Conservation (phyloP, 2,113 vertebrate species). For the Tyrannus savana region DNA sequence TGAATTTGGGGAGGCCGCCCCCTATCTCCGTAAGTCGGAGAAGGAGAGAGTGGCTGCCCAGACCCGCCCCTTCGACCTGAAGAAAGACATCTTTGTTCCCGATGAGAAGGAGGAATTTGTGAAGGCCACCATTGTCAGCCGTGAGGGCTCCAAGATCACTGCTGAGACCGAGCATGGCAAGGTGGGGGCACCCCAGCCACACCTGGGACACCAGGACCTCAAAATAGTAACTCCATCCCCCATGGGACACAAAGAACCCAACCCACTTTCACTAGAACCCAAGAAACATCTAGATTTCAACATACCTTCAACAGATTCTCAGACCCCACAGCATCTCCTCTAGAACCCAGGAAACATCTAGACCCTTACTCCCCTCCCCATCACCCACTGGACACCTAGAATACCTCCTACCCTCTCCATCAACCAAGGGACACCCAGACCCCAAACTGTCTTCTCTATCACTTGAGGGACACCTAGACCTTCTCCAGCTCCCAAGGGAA, state of each 20-base stretch:
- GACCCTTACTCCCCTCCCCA: neutral
- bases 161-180: neutral
- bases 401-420: neutral
- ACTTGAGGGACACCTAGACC: neutral
- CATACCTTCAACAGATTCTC: neutral
- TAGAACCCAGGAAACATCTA: neutral
- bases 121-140: neutral
- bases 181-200: neutral
- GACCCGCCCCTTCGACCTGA: neutral
- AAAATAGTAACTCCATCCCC: neutral
- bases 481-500: neutral
- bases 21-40: conserved; percentile 19
- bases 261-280: neutral
- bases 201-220: neutral
- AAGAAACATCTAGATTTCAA: neutral
- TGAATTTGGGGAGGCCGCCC: neutral
- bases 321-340: neutral
- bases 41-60: conserved; percentile 3
- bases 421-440: neutral
- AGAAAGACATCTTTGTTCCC: conserved; percentile 13
- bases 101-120: conserved; percentile 2
- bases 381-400: neutral
- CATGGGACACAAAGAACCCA: neutral
- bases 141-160: conserved; percentile 23
- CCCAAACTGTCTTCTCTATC: neutral